Percentiles rank a stretch among this genome's conserved stretches.
These are phyloP conservation scores for Pseudochromis fuscus DNA, from an alignment of 2,797 vertebrate species.

Conservation along the genomic window DNA sequence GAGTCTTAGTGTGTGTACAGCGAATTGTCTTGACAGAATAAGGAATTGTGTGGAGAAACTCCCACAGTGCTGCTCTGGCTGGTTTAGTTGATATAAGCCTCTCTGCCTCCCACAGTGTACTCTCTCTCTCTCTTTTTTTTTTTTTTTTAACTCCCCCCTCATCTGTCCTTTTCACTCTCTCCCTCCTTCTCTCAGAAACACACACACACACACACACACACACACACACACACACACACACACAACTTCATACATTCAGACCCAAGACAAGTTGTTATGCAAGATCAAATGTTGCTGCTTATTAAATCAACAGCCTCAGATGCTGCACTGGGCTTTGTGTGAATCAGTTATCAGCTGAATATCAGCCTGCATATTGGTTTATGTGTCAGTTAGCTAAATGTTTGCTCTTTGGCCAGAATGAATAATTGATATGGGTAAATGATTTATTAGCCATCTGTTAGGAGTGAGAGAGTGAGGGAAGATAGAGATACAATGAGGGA, in stretches of 20 bases:
- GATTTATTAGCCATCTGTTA: conserved; percentile 88
- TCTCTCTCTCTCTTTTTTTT: conserved; percentile 57
- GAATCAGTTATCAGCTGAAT: neutral
- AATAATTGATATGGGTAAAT: conserved; percentile 89
- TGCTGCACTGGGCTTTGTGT: neutral
- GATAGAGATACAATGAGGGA: neutral
- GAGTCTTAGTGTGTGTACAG: conserved; percentile 21
- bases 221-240: conserved; percentile 9
- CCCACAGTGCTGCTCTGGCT: conserved; percentile 66
- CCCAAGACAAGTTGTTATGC: conserved; percentile 39
- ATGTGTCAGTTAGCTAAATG: conserved; percentile 72
- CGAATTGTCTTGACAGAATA: conserved; percentile 67
- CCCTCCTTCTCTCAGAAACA: conserved; percentile 29
- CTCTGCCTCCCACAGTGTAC: conserved; percentile 68
- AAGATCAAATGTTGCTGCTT: conserved; percentile 40
- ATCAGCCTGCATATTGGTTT: conserved; percentile 47
- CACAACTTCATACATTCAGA: conserved; percentile 3
- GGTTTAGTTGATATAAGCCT: conserved; percentile 71
- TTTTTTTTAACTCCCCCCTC: conserved; percentile 51
- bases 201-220: conserved; percentile 17
- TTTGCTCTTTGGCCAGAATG: conserved; percentile 86
- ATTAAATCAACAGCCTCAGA: conserved; percentile 31
- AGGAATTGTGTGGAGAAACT: conserved; percentile 69
- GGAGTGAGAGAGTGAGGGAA: neutral
- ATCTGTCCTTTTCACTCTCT: conserved; percentile 41